phyloP scores from a whole-genome alignment of 2,888 invertebrate species.

The Drosophila pseudotakahashii region DNA sequence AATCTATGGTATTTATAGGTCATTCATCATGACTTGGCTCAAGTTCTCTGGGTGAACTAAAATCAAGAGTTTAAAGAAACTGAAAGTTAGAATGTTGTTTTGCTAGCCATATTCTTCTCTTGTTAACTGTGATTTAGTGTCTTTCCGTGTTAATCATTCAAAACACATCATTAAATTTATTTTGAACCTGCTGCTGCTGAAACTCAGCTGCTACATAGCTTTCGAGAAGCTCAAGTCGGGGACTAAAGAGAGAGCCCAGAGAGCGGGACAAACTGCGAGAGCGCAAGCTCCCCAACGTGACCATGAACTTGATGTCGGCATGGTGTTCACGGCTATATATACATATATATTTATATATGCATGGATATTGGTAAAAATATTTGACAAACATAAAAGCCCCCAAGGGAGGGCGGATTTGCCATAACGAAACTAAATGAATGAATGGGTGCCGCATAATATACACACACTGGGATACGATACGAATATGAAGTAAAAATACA shows the following conservation, averaged over 20 bases:
- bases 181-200: conserved; percentile 19
- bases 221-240: conserved; percentile 11
- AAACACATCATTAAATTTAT: conserved; percentile 34
- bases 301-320: conserved; percentile 77
- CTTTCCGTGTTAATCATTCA: conserved; percentile 28
- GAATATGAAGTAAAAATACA: conserved; percentile 6
- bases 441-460: conserved; percentile 53
- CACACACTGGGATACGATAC: conserved; percentile 9
- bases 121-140: conserved; percentile 41
- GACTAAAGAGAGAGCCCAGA: neutral
- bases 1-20: conserved; percentile 2
- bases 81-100: conserved; percentile 55
- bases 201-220: conserved; percentile 32
- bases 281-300: conserved; percentile 64
- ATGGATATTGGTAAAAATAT: conserved; percentile 35
- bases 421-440: conserved; percentile 44
- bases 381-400: conserved; percentile 34
- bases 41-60: conserved; percentile 15
- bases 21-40: conserved; percentile 15
- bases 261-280: conserved; percentile 49
- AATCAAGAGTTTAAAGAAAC: conserved; percentile 47
- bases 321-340: conserved; percentile 29
- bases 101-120: conserved; percentile 20
- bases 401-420: conserved; percentile 35
- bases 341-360: conserved; percentile 15